These are phyloP conservation scores for silkworm (Bombyx mori) DNA, from an alignment of 1,140 invertebrate genomes.

Conservation along the genomic window DNA sequence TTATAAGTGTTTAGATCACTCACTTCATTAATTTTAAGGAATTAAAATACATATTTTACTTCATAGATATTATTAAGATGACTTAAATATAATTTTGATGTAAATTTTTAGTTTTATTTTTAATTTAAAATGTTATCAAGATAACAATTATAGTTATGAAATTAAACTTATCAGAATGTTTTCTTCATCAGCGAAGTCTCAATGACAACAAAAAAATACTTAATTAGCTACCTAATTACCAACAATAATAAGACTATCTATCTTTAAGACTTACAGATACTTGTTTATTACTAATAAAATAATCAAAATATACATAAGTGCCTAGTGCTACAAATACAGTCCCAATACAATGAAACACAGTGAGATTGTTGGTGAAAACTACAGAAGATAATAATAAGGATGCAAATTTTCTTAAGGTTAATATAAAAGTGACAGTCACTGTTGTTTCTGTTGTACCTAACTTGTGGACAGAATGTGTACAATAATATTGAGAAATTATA, in stretches of 20 bases:
- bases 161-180: neutral
- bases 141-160: neutral
- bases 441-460: constrained; percentile 52
- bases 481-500: constrained; percentile 50
- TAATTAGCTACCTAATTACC: neutral
- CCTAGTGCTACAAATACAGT: constrained; percentile 43
- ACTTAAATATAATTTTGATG: constrained; percentile 4
- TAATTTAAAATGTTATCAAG: no score
- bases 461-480: constrained; percentile 51
- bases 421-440: constrained; percentile 56
- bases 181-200: neutral
- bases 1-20: no score
- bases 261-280: constrained; percentile 38
- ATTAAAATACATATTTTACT: no score
- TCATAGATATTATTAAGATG: constrained; percentile 1
- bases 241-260: constrained; percentile 11
- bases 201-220: neutral
- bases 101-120: constrained; percentile 1
- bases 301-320: constrained; percentile 60
- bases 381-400: constrained; percentile 53
- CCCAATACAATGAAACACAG: constrained; percentile 41
- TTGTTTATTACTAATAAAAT: constrained; percentile 38
- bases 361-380: constrained; percentile 61
- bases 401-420: constrained; percentile 57
- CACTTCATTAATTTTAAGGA: no score